phyloP scores from a whole-genome alignment of 2,113 vertebrate genomes.

The Tupaia tana region DNA sequence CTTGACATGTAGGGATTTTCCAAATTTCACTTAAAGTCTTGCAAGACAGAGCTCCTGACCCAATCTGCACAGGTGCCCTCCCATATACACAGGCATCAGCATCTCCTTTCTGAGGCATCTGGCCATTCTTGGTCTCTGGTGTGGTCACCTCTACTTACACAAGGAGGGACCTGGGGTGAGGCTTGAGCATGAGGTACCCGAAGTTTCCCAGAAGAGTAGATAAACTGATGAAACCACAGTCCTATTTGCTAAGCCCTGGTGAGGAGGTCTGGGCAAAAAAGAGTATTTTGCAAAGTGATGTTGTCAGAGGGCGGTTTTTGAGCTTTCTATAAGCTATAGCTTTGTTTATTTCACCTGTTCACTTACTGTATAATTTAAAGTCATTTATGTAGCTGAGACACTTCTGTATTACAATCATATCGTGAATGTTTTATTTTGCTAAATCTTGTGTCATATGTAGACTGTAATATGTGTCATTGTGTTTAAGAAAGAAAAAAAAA shows the following conservation, averaged over 20 bases:
- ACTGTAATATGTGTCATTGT: constrained; percentile 84
- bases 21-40: constrained; percentile 20
- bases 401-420: constrained; percentile 86
- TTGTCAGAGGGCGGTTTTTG: constrained; percentile 69
- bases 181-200: background rate
- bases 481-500: constrained; percentile 78
- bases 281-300: constrained; percentile 44
- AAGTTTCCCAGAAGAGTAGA: background rate
- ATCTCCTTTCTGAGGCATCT: background rate
- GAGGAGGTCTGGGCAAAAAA: constrained; percentile 52
- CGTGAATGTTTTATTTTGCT: constrained; percentile 85
- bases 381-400: constrained; percentile 87
- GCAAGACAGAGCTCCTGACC: background rate
- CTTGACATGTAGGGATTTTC: background rate
- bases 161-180: constrained; percentile 35
- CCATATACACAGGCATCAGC: background rate
- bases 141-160: background rate
- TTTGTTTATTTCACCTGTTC: constrained; percentile 86
- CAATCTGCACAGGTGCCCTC: background rate
- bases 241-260: background rate
- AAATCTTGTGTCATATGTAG: constrained; percentile 82
- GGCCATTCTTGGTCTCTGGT: background rate
- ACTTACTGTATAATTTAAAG: constrained; percentile 84
- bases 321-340: constrained; percentile 83
- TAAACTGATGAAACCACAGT: background rate